A percentile compares a stretch with the other conserved stretches of the same genome.
phyloP scores from a whole-genome alignment of 2,888 invertebrate species.

The Luperina testacea region DNA sequence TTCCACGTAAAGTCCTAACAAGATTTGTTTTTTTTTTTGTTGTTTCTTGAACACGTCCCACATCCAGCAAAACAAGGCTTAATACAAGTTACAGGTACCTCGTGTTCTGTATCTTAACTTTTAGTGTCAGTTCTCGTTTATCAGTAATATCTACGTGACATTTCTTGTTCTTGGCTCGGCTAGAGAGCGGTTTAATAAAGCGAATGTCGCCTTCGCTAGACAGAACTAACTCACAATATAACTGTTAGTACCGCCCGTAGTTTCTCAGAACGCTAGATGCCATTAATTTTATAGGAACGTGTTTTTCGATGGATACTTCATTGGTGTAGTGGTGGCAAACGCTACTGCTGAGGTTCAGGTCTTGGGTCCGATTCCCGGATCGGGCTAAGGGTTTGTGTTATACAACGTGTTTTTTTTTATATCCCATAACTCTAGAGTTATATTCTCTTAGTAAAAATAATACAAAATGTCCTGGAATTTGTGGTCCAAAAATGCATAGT shows the following conservation, averaged over 20 bases:
- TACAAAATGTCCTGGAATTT: too few species aligned
- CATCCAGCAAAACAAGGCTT: background rate
- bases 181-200: slow-evolving; percentile 51
- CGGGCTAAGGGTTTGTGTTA: background rate
- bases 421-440: too few species aligned
- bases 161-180: slow-evolving; percentile 37
- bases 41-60: background rate
- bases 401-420: too few species aligned
- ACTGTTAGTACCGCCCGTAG: background rate
- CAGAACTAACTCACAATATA: slow-evolving; percentile 9
- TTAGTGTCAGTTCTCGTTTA: slow-evolving; percentile 28
- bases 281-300: background rate
- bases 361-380: background rate
- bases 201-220: slow-evolving; percentile 38
- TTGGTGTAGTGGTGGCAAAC: background rate
- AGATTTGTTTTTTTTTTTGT: background rate
- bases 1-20: too few species aligned
- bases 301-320: background rate
- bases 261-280: background rate
- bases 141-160: slow-evolving; percentile 8
- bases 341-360: background rate
- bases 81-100: background rate
- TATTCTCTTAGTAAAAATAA: too few species aligned
- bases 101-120: background rate
- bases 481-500: too few species aligned